Percentiles rank a stretch among this genome's conserved stretches.
Conservation (phyloP, 2,888 invertebrate species). For the Eugnorisma glareosa region DNA sequence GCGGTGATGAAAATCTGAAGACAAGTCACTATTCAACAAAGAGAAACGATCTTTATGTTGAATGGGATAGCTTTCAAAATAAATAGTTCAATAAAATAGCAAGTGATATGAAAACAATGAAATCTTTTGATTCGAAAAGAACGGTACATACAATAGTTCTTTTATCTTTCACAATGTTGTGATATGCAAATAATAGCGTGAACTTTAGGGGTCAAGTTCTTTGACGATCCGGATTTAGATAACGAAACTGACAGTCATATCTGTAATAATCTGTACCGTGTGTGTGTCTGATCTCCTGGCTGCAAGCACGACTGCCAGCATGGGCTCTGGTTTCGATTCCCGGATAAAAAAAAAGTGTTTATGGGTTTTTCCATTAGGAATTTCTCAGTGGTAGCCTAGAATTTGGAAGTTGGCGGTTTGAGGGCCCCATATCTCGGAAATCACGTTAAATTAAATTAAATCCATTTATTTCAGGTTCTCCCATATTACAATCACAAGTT, state of each 20-base stretch:
- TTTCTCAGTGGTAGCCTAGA: neutral
- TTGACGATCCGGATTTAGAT: slow-evolving; percentile 12
- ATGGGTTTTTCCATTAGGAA: neutral
- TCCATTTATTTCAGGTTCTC: no score
- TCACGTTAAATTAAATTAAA: no score
- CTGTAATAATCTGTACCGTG: neutral
- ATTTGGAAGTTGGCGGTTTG: neutral
- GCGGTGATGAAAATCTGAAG: slow-evolving; percentile 60
- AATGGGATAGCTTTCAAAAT: slow-evolving; percentile 18
- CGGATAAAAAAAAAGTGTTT: neutral
- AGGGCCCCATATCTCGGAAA: neutral
- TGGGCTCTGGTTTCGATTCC: neutral
- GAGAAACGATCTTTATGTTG: slow-evolving; percentile 33
- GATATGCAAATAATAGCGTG: slow-evolving; percentile 62
- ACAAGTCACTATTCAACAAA: slow-evolving; percentile 7
- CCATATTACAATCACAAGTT: no score
- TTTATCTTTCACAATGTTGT: slow-evolving; percentile 57
- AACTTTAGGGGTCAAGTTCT: slow-evolving; percentile 54
- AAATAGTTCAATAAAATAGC: slow-evolving; percentile 4
- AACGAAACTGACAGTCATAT: slow-evolving; percentile 2
- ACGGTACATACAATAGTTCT: slow-evolving; percentile 40
- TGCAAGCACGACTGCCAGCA: neutral
- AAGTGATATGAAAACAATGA: slow-evolving; percentile 55
- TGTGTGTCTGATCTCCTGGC: neutral
- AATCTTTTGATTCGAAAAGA: slow-evolving; percentile 34